These are phyloP conservation scores for Limnephilus lunatus DNA, from an alignment of 2,888 invertebrate species.

Conservation along the genomic window DNA sequence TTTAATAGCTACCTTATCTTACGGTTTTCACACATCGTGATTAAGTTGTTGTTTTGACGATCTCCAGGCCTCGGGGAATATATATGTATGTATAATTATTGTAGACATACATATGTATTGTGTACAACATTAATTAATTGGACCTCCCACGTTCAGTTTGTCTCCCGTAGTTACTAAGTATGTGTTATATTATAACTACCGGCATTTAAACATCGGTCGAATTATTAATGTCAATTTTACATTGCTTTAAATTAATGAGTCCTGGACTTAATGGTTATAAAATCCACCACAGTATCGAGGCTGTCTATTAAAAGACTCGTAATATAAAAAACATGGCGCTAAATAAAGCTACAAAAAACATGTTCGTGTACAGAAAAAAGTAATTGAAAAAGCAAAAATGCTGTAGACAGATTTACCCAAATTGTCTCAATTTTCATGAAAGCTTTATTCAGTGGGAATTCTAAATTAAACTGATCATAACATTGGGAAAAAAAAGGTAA, in stretches of 20 bases:
- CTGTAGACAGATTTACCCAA: not conserved
- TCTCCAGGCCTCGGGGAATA: not conserved
- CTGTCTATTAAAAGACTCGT: not conserved
- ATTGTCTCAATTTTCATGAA: not conserved
- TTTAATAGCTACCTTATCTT: too few species aligned
- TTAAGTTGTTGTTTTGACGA: not conserved
- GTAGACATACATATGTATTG: not conserved
- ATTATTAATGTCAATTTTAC: not conserved
- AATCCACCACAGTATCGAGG: not conserved
- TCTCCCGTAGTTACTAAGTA: not conserved
- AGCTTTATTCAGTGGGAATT: not conserved
- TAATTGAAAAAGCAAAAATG: not conserved
- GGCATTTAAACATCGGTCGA: not conserved
- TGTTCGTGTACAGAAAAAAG: not conserved
- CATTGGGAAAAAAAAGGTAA: not conserved
- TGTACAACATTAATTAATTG: not conserved
- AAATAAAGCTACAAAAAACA: not conserved
- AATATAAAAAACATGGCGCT: not conserved
- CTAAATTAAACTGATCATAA: not conserved
- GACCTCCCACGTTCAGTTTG: constrained; percentile 16
- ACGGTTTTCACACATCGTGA: not conserved
- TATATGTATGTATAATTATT: not conserved
- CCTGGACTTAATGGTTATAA: not conserved
- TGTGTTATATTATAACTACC: not conserved
- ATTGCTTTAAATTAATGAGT: constrained; percentile 10